Evolutionary conservation across 2,888 invertebrate species (phyloP).

Genomic region (Teleiodes luculella): DNA sequence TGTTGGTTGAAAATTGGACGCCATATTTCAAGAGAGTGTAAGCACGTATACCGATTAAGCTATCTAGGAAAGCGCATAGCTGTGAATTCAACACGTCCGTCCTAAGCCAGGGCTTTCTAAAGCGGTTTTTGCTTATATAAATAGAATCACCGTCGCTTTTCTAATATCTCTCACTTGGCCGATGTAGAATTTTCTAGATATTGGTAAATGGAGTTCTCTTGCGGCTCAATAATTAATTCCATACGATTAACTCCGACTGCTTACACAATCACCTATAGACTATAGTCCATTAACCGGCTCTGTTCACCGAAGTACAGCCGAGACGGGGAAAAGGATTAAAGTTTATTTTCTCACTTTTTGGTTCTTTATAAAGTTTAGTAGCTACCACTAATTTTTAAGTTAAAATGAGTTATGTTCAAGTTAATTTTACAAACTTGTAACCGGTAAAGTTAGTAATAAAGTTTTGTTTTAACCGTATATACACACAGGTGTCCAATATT

Average conservation of each 20-base stretch:
- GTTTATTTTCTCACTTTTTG: neutral
- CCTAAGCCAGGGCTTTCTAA: neutral
- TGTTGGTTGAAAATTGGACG: neutral
- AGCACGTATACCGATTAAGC: neutral
- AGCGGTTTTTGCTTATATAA: neutral
- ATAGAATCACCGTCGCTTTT: neutral
- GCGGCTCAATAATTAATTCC: slow-evolving; percentile 6
- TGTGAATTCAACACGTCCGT: neutral
- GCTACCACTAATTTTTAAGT: too few species aligned
- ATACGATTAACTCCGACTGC: slow-evolving; percentile 4
- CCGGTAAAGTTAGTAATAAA: too few species aligned
- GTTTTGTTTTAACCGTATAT: too few species aligned
- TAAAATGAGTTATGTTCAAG: too few species aligned
- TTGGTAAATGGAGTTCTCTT: slow-evolving; percentile 1
- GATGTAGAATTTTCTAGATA: neutral
- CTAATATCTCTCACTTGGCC: neutral
- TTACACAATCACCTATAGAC: neutral
- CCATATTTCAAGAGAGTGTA: neutral
- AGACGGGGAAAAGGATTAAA: neutral
- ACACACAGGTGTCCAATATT: too few species aligned
- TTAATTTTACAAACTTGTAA: too few species aligned
- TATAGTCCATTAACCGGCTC: slow-evolving; percentile 5
- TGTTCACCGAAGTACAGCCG: neutral
- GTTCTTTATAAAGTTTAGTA: neutral
- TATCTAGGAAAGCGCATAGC: neutral